phyloP scores from a whole-genome alignment of 2,888 invertebrate species.

The Eudasyphora cyanicolor region DNA sequence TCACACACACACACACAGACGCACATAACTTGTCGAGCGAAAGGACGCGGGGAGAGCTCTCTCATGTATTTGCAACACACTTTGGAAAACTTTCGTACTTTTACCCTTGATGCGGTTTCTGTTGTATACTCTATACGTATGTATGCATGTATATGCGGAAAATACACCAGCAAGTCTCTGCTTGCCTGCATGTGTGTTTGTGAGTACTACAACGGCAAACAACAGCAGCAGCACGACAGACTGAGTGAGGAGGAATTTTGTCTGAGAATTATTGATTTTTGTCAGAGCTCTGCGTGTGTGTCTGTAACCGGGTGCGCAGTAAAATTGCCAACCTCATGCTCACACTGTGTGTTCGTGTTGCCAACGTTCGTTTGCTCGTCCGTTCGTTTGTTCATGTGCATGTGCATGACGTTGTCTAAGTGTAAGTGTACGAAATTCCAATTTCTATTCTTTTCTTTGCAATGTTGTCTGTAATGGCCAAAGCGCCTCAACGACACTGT shows the following conservation, averaged over 20 bases:
- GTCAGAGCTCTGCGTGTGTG: conserved; percentile 31
- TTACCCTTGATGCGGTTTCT: conserved; percentile 63
- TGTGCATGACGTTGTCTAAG: background rate
- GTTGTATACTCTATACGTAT: too few relatives aligned
- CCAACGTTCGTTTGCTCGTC: conserved; percentile 31
- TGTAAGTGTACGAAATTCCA: too few relatives aligned
- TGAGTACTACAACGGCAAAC: conserved; percentile 37
- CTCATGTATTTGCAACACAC: conserved; percentile 14
- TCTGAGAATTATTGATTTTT: conserved; percentile 66
- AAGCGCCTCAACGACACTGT: conserved; percentile 24
- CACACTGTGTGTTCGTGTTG: conserved; percentile 41
- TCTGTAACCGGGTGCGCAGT: conserved; percentile 63
- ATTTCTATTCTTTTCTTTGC: conserved; percentile 41
- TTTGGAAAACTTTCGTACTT: conserved; percentile 55
- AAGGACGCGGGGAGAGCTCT: too few relatives aligned
- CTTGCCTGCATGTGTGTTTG: conserved; percentile 43
- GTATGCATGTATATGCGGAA: conserved; percentile 61
- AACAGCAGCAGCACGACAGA: conserved; percentile 53
- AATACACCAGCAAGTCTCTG: conserved; percentile 65
- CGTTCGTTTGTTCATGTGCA: conserved; percentile 33
- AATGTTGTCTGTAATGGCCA: conserved; percentile 35
- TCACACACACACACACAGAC: conserved; percentile 15
- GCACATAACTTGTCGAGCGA: too few relatives aligned
- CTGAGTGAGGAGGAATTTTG: conserved; percentile 65
- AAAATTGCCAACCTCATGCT: conserved; percentile 51